A percentile compares a stretch with the other conserved stretches of the same genome.
Conservation (phyloP, 2,888 invertebrate species). For the Tachina lurida region DNA sequence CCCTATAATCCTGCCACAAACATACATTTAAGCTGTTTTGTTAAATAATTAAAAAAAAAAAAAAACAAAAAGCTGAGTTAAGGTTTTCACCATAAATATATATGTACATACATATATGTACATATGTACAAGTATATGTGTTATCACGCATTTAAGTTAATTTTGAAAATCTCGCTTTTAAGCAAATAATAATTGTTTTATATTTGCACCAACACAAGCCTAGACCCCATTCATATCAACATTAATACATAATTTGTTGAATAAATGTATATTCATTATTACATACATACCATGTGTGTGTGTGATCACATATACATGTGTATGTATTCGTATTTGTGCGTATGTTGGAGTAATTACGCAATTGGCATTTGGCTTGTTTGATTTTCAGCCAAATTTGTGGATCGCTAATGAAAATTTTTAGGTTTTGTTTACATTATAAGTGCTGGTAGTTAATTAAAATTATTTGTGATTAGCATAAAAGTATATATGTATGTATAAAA, state of each 20-base stretch:
- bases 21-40: constrained; percentile 22
- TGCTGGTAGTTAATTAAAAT: constrained; percentile 71
- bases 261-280: constrained; percentile 6
- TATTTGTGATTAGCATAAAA: constrained; percentile 70
- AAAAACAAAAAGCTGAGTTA: constrained; percentile 50
- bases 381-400: constrained; percentile 69
- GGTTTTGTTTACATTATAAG: constrained; percentile 69
- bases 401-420: constrained; percentile 68
- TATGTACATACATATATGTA: background rate
- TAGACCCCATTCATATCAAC: constrained; percentile 12
- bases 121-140: background rate
- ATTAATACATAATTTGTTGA: constrained; percentile 44
- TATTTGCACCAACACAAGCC: constrained; percentile 22
- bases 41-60: constrained; percentile 14
- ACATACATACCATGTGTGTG: no score
- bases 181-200: constrained; percentile 72
- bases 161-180: constrained; percentile 69
- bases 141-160: constrained; percentile 63
- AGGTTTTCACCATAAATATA: background rate
- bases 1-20: background rate
- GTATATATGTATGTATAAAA: constrained; percentile 10
- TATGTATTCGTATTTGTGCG: constrained; percentile 17
- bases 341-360: constrained; percentile 61
- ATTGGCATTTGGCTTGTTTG: constrained; percentile 69
- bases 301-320: background rate